These are phyloP conservation scores for Whitmania pigra DNA, from an alignment of 1,140 invertebrate genomes.

Conservation along the genomic window DNA sequence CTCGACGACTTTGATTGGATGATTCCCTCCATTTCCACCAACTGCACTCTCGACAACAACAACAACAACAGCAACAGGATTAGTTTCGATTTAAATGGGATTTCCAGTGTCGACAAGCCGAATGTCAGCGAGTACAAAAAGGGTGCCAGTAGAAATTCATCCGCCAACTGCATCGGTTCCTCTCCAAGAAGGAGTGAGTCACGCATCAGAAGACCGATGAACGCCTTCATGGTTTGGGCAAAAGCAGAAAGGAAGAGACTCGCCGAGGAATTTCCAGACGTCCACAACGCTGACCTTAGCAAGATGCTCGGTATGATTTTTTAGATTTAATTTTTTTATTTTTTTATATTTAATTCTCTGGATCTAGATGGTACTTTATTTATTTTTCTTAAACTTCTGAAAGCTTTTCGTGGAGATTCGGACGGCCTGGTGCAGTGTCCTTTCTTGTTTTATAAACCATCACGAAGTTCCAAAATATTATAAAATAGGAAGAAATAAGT, in stretches of 20 bases:
- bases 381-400: too few species aligned
- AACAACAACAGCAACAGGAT: constrained; percentile 8
- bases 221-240: constrained; percentile 43
- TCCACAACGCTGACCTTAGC: constrained; percentile 99
- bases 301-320: constrained; percentile 70
- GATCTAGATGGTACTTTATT: too few species aligned
- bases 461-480: too few species aligned
- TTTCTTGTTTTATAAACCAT: too few species aligned
- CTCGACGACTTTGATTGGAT: too few species aligned
- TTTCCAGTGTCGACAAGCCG: neutral
- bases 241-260: constrained; percentile 85
- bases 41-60: constrained; percentile 5
- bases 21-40: too few species aligned
- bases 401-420: too few species aligned
- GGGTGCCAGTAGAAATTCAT: neutral
- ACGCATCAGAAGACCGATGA: constrained; percentile 38
- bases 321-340: neutral
- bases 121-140: constrained; percentile 6
- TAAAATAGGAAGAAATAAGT: too few species aligned
- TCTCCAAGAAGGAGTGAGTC: constrained; percentile 26
- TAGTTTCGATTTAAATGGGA: too few species aligned
- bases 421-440: too few species aligned
- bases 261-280: constrained; percentile 91
- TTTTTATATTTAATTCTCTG: too few species aligned
- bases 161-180: neutral